phyloP scores from a whole-genome alignment of 2,888 invertebrate genomes.

The Hoplodrina blanda region DNA sequence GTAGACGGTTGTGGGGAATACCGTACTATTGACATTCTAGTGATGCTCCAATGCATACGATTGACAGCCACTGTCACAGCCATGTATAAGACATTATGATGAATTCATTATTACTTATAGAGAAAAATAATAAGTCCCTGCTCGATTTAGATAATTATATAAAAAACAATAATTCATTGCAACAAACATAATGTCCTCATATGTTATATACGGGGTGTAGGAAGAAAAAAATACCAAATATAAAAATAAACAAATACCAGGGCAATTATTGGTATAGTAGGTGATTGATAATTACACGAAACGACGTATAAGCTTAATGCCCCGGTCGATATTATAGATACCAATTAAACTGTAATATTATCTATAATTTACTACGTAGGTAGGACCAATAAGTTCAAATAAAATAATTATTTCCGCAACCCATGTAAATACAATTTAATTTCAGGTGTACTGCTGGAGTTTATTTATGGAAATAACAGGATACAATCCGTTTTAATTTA shows the following conservation, averaged over 20 bases:
- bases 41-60: slow-evolving; percentile 63
- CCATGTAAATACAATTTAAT: slow-evolving; percentile 35
- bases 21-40: slow-evolving; percentile 82
- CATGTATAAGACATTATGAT: slow-evolving; percentile 46
- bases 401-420: slow-evolving; percentile 19
- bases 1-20: slow-evolving; percentile 76
- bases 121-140: slow-evolving; percentile 5
- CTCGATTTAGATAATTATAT: neutral
- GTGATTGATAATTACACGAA: slow-evolving; percentile 1
- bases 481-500: neutral
- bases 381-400: neutral
- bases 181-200: neutral
- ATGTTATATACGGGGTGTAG: too few species aligned
- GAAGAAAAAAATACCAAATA: too few species aligned
- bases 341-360: slow-evolving; percentile 27
- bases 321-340: slow-evolving; percentile 1
- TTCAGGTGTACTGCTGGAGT: neutral
- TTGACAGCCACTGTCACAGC: slow-evolving; percentile 29
- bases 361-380: neutral
- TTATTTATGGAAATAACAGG: neutral
- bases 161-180: neutral
- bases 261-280: slow-evolving; percentile 1
- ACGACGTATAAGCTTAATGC: neutral
- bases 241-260: neutral
- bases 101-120: slow-evolving; percentile 10